These are phyloP conservation scores for Nothocercus julius DNA, from an alignment of 2,113 vertebrate genomes.

Conservation along the genomic window DNA sequence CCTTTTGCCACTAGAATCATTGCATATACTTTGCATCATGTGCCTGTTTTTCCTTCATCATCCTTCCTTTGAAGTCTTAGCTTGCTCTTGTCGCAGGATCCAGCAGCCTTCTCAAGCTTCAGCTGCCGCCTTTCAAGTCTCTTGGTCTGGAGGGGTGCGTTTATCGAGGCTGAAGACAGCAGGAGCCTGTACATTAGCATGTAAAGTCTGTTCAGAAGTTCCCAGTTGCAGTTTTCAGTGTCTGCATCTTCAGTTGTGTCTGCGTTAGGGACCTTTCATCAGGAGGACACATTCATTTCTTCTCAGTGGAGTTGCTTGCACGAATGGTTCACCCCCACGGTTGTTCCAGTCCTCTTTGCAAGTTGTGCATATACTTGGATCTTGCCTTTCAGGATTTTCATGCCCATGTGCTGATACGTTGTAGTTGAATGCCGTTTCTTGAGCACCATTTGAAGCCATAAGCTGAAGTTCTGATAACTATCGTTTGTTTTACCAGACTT, in stretches of 20 bases:
- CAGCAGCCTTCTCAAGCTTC: not conserved
- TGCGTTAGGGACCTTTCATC: not conserved
- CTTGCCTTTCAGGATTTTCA: not conserved
- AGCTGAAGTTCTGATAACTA: not conserved
- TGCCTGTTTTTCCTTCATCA: not conserved
- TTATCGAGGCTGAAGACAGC: not conserved
- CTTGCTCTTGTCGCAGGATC: not conserved
- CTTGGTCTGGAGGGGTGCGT: not conserved
- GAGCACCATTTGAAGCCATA: not conserved
- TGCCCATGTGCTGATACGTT: not conserved
- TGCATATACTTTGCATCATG: not conserved
- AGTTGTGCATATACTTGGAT: not conserved
- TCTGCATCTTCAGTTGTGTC: not conserved
- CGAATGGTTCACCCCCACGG: not conserved
- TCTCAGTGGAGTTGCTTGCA: not conserved
- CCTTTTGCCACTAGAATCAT: not conserved
- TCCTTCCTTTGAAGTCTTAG: not conserved
- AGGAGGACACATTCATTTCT: not conserved
- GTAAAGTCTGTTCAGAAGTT: not conserved
- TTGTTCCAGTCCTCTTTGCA: not conserved
- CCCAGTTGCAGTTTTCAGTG: not conserved
- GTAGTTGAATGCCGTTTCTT: not conserved
- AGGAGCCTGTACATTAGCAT: not conserved
- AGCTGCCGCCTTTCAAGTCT: not conserved
- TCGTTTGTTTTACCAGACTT: not conserved